Percentiles rank a stretch among this genome's conserved stretches.
Conservation (phyloP, 2,113 vertebrate genomes). For the Numenius arquata region DNA sequence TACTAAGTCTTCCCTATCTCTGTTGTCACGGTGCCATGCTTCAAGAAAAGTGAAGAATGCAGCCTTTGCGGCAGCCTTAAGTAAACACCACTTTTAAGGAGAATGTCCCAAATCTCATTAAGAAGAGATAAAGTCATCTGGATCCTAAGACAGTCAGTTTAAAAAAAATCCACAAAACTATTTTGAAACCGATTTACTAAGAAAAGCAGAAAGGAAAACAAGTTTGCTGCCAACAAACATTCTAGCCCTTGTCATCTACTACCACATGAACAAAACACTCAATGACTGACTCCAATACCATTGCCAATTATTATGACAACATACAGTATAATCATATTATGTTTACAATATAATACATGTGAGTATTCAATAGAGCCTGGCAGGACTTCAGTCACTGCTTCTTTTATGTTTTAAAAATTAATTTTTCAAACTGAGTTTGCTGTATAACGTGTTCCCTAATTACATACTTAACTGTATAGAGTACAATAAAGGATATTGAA, state of each 20-base stretch:
- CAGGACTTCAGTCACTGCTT: slow-evolving; percentile 62
- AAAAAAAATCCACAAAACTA: background rate
- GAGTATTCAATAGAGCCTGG: background rate
- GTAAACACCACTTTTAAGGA: background rate
- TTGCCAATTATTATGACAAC: slow-evolving; percentile 63
- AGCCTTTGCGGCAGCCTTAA: background rate
- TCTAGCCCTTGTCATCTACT: slow-evolving; percentile 14
- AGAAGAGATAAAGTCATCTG: slow-evolving; percentile 37
- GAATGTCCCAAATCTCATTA: slow-evolving; percentile 32
- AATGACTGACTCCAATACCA: background rate
- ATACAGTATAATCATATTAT: slow-evolving; percentile 18
- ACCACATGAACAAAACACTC: slow-evolving; percentile 46
- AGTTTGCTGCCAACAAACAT: slow-evolving; percentile 27
- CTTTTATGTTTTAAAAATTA: slow-evolving; percentile 27
- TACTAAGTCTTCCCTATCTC: background rate
- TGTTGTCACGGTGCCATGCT: background rate
- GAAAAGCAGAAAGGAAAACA: slow-evolving; percentile 37
- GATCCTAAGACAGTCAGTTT: background rate
- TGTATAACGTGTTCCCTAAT: background rate
- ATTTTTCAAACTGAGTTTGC: slow-evolving; percentile 17
- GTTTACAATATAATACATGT: slow-evolving; percentile 24
- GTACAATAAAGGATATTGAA: slow-evolving; percentile 17
- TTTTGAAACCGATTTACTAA: slow-evolving; percentile 43
- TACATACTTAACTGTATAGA: slow-evolving; percentile 12
- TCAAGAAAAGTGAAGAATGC: background rate